Base-by-base conservation (phyloP, 2,888 invertebrate species). In the Xylota sylvarum region DNA sequence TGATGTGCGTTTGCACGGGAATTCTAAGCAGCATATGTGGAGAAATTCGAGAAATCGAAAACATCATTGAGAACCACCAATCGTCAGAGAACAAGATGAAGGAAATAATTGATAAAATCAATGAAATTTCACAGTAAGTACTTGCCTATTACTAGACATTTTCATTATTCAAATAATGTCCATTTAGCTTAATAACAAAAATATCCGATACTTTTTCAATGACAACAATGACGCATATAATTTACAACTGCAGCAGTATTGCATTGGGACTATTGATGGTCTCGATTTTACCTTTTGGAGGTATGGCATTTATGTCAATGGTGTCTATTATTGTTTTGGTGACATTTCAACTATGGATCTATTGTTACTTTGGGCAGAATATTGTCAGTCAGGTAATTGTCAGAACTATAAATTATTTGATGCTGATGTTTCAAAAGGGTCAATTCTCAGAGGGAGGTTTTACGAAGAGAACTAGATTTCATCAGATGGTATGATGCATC, bases 321-420 rank as follows among this genome's bases (percentile, higher is more conserved):
- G 14, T 23, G 0, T n/a, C 19, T 10, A 10, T 60, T 6, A 23
- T 40, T 9, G 7, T n/a, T 40, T 2, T 40, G n/a, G 14, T 10
- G 17, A 35, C 9, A 1, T 60, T 40, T 40, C 60, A 60, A 12
- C 60, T 60, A 40, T 37, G 60, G 37, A 40, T 60, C 19, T 60
- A 60, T n/a, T 60, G 60, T 12, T 60, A 60, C 23, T 60, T 60
- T 60, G 60, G 60, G 4, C 40, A 60, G 23, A n/a, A 10, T 12
- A 12, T 60, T 12, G 60, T 40, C 7, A 60, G 14, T 35, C 37
- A 60, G 60, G 60, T 60, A 52, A 1, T 40, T 12, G 10, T 37
- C 1, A 37, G 9, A n/a, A 10, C 3, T 3, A 4, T 40, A 3
- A 12, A 35, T 10, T 35, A 3, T 40, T 4, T 9, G 4, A 4